Conservation (phyloP, 2,888 invertebrate species). For the Augiades crinisus region DNA sequence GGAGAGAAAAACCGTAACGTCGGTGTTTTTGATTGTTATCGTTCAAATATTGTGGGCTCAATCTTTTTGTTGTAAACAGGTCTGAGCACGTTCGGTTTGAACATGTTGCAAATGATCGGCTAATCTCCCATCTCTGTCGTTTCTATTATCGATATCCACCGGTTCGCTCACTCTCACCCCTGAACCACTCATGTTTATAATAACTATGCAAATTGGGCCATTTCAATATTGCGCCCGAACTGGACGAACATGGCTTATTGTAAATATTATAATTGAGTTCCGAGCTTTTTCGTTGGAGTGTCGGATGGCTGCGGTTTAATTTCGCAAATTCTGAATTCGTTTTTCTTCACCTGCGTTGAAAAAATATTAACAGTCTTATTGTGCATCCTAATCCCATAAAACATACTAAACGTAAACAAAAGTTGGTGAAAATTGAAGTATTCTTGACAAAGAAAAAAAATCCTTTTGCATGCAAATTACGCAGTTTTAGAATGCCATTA, state of each 20-base stretch:
- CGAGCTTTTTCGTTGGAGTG: conserved; percentile 42
- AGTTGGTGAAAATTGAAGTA: no score
- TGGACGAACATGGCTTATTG: conserved; percentile 58
- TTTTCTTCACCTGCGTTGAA: not conserved
- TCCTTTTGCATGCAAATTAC: no score
- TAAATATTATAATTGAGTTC: conserved; percentile 51
- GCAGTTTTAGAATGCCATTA: no score
- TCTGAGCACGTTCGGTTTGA: conserved; percentile 4
- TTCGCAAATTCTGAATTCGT: conserved; percentile 8
- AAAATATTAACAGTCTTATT: no score
- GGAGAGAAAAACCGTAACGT: not conserved
- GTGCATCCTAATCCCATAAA: no score
- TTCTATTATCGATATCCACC: conserved; percentile 32
- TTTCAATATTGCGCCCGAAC: conserved; percentile 67
- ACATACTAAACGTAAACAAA: no score
- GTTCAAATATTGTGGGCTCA: not conserved
- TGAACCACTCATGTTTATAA: conserved; percentile 63
- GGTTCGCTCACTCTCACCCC: conserved; percentile 42
- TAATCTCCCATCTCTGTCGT: conserved; percentile 26
- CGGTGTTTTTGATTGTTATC: conserved; percentile 7
- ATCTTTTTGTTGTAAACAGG: conserved; percentile 2
- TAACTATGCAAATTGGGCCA: conserved; percentile 72
- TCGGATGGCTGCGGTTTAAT: conserved; percentile 9
- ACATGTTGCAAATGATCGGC: conserved; percentile 20
- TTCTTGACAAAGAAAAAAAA: no score